Percentiles rank a stretch among this genome's conserved stretches.
phyloP scores from a whole-genome alignment of 2,888 invertebrate genomes.

The Phaonia tiefii region DNA sequence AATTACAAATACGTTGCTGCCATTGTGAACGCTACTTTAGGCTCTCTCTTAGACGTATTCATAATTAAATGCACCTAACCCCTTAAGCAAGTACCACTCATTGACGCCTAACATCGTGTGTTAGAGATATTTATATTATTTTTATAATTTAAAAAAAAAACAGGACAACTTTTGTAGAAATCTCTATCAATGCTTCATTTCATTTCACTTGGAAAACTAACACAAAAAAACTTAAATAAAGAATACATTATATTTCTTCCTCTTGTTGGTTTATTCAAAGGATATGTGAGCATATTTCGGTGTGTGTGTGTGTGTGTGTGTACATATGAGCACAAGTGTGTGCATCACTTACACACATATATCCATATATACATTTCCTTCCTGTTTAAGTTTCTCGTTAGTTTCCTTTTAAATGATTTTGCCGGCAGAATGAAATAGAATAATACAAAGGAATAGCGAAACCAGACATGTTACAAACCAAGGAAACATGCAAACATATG shows the following conservation, averaged over 20 bases:
- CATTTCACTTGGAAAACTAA: background rate
- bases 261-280: no score
- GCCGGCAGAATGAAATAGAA: constrained; percentile 13
- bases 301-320: background rate
- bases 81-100: no score
- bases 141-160: no score
- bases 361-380: constrained; percentile 22
- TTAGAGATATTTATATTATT: no score
- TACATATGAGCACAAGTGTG: background rate
- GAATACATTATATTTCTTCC: background rate
- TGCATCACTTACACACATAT: constrained; percentile 8
- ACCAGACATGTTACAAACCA: background rate
- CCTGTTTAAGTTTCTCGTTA: constrained; percentile 17
- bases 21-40: no score
- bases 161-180: no score
- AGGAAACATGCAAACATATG: background rate
- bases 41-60: no score
- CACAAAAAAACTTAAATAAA: background rate
- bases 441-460: background rate
- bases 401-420: constrained; percentile 40
- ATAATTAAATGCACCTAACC: no score
- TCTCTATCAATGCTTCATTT: constrained; percentile 22
- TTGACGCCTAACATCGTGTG: no score
- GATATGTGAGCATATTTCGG: no score
- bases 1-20: no score